These are phyloP conservation scores for Lathamus discolor DNA, from an alignment of 2,113 vertebrate genomes.

Conservation along the genomic window DNA sequence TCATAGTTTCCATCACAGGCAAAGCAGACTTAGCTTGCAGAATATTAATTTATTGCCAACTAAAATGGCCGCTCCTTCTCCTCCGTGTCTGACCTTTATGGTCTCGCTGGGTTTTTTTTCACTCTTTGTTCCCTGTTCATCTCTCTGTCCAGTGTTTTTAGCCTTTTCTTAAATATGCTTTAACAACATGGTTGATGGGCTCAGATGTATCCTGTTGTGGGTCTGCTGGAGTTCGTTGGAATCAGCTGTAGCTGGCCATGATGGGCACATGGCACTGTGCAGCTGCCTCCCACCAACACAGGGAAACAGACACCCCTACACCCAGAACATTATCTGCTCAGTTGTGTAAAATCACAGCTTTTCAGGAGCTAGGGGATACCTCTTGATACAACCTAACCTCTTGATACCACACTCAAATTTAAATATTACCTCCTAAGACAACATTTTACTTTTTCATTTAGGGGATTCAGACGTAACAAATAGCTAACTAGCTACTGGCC, in stretches of 20 bases:
- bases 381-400: neutral
- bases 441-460: neutral
- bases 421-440: neutral
- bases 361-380: neutral
- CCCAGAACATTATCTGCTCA: neutral
- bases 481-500: neutral
- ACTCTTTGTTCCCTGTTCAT: neutral
- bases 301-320: neutral
- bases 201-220: neutral
- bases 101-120: neutral
- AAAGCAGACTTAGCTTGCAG: neutral
- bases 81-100: neutral
- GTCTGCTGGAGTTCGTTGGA: neutral
- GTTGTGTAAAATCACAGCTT: neutral
- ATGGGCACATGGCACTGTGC: accelerated
- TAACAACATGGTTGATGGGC: accelerated
- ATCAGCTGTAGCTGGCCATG: accelerated
- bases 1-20: neutral
- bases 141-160: neutral
- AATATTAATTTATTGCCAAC: neutral
- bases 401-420: neutral
- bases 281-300: neutral
- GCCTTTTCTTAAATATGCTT: neutral
- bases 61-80: neutral
- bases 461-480: neutral